Evolutionary conservation across 2,888 invertebrate genomes (phyloP), one percentile per base, ranked within the genome.

Genomic region (Elgonia sp.): DNA sequence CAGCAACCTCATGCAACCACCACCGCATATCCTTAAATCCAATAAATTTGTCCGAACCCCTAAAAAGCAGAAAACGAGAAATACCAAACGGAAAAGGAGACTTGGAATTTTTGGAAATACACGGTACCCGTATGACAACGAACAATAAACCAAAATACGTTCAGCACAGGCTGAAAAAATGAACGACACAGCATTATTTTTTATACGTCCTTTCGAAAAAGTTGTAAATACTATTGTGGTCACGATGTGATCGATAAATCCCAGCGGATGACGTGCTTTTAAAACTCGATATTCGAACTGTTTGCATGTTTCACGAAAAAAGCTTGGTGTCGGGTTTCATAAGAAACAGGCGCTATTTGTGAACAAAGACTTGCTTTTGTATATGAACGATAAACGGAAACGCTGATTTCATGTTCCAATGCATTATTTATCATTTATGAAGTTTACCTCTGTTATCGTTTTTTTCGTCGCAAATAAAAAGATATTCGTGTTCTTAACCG

Each of bases 241-340:
- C 37, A 39, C 67, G 46, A 42, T 77, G 63, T 50, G 73, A 69
- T 80, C 85, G 69, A 85, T 85, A 85, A 80, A 60, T 67, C 53
- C 18, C 39, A 75, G 63, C 53, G 46, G 69, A 79, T 86, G 75
- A 79, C 80, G 85, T 81, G 80, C 55, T 63, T 50, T 40, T 80
- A 55, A 73, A 77, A 80, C 85, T 80, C 69, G 75, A 85, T 85
- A 85, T 69, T 76, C 69, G 46, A 86, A 86, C n/a, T 29, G 75
- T 86, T 86, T 79, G 85, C 85, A 81, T 81, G 85, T 81, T 42
- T 86, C 75, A 81, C 65, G 81, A 53, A 80, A 85, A 85, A 81
- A 85, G 50, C 62, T 57, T 73, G 50, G 50, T 60, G 82, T 82
- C 40, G 20, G 12, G 70, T 76, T 83, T 76, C 69, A 42, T 62